Evolutionary conservation across 1,140 invertebrate genomes (phyloP).

Genomic region (Drosophila parvula): DNA sequence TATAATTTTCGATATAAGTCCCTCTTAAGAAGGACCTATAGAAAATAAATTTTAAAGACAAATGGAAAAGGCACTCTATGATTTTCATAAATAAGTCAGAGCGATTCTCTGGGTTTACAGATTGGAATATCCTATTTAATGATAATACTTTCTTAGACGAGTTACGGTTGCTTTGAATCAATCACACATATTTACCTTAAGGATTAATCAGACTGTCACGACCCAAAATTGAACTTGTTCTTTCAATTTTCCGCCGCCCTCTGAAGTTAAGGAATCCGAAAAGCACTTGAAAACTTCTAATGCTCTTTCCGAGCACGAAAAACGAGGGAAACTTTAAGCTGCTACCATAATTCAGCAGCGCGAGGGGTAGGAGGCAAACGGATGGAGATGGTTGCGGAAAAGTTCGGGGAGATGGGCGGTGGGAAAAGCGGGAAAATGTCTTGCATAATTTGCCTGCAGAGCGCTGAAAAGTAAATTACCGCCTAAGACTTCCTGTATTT

Average conservation of each 20-base stretch:
- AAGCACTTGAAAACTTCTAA: conserved; percentile 54
- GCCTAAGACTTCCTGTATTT: conserved; percentile 77
- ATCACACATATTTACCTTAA: conserved; percentile 3
- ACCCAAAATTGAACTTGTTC: conserved; percentile 23
- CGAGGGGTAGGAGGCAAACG: not conserved
- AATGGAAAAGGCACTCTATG: not conserved
- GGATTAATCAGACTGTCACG: conserved; percentile 16
- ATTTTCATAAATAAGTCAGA: not conserved
- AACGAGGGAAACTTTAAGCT: conserved; percentile 63
- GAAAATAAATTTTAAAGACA: not conserved
- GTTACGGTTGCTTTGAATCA: not conserved
- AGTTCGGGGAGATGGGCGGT: not conserved
- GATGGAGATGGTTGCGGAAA: conserved; percentile 19
- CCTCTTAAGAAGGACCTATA: no score
- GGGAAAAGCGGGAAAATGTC: conserved; percentile 46
- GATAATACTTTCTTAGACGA: not conserved
- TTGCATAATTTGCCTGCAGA: conserved; percentile 77
- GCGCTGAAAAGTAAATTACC: conserved; percentile 80
- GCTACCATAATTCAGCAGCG: conserved; percentile 51
- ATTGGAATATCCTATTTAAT: not conserved
- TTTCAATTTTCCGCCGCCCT: conserved; percentile 31
- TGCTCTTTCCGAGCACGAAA: conserved; percentile 34
- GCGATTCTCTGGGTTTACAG: not conserved
- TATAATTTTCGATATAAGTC: no score
- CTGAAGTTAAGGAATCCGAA: conserved; percentile 15